Evolutionary conservation across 1,140 invertebrate species (phyloP), one percentile per base, ranked within the genome.

Genomic region (Streblospio benedicti): DNA sequence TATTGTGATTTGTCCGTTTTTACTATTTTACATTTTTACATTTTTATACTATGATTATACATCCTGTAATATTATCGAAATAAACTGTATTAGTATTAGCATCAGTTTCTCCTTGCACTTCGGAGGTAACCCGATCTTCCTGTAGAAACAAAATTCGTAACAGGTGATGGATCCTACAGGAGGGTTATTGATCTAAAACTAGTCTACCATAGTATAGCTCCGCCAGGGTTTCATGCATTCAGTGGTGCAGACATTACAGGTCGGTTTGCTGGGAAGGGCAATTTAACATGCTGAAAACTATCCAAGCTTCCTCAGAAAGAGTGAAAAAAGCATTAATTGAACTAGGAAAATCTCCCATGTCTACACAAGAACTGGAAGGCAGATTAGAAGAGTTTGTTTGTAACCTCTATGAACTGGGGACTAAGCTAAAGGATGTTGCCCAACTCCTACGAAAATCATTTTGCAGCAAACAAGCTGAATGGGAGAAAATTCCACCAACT

Each of bases 81-180:
- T n/a, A n/a, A n/a, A n/a, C n/a, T n/a, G n/a, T n/a, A n/a, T n/a
- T n/a, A n/a, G n/a, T n/a, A n/a, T n/a, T n/a, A n/a, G n/a, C n/a
- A n/a, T n/a, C n/a, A 56, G 5, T 23, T 61, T 44, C 16, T 61
- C 33, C 43, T 61, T 28, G 4, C 32, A 47, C n/a, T 61, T 18
- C 16, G 59, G 16, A 1, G 52, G 20, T 57, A 53, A 49, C 59
- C 35, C 45, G 16, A 20, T 41, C 25, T 57, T 5, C 38, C 20
- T 28, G 35, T 30, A 1, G 32, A 18, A 28, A 61, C 59, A n/a
- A 32, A 25, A 27, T 57, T 61, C 47, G 41, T 45, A 20, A 25
- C 32, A 41, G 43, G n/a, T 56, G 43, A 27, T 51, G 20, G 27
- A 20, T 28, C 6, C 3, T 27, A 51, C n/a, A n/a, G n/a, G n/a